A percentile compares a stretch with the other conserved stretches of the same genome.
Conservation (phyloP, 2,797 vertebrate genomes). For the Phoebastria nigripes region DNA sequence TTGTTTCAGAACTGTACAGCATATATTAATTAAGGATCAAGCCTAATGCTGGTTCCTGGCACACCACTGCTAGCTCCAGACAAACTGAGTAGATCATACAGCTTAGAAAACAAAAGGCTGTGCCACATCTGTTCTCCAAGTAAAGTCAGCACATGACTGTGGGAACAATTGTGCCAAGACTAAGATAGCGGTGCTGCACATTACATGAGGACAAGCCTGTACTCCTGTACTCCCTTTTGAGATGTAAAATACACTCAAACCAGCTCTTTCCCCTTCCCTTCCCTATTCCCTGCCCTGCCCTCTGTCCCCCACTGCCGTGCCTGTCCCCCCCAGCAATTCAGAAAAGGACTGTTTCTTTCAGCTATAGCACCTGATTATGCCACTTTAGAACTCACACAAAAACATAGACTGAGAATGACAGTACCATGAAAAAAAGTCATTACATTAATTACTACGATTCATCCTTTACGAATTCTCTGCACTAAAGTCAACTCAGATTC, state of each 20-base stretch:
- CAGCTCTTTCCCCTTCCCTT: neutral
- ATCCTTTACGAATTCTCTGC: neutral
- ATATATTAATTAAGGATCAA: neutral
- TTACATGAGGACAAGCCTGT: neutral
- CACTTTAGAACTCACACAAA: neutral
- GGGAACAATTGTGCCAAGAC: neutral
- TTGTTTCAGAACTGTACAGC: neutral
- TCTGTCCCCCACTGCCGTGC: accelerated
- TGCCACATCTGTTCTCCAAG: neutral
- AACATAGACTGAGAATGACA: neutral
- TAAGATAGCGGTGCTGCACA: neutral
- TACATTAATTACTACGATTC: neutral
- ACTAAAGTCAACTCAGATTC: neutral
- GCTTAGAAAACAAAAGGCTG: neutral
- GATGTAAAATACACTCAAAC: neutral
- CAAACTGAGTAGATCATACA: neutral
- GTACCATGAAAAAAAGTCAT: neutral
- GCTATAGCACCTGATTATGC: neutral
- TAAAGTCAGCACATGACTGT: neutral
- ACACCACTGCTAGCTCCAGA: neutral
- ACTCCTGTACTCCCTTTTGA: neutral
- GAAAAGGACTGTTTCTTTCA: neutral
- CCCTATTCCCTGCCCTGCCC: neutral
- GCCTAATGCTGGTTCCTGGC: neutral
- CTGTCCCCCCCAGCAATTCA: neutral